phyloP scores from a whole-genome alignment of 2,888 invertebrate genomes.

The Heteromyza rotundicornis region DNA sequence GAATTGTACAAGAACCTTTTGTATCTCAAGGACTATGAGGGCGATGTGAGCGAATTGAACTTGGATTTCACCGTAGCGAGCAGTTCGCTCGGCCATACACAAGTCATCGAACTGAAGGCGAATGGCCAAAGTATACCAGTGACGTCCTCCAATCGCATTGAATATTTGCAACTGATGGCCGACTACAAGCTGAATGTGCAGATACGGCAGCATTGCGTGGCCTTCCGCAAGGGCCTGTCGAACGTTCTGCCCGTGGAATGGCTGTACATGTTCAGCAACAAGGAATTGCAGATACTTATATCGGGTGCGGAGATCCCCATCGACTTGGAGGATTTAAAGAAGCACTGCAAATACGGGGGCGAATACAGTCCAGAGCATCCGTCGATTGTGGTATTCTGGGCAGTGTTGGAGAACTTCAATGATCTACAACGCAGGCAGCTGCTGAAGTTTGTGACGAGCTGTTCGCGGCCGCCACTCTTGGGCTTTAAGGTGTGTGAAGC shows the following conservation, averaged over 20 bases:
- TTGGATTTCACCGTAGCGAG: constrained; percentile 92
- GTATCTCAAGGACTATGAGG: constrained; percentile 82
- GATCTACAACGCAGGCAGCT: constrained; percentile 85
- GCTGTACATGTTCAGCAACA: constrained; percentile 92
- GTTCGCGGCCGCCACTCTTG: constrained; percentile 93
- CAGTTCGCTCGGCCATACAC: constrained; percentile 88
- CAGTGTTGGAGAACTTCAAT: constrained; percentile 80
- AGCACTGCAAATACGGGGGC: constrained; percentile 87
- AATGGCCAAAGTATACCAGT: constrained; percentile 90
- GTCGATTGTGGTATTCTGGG: constrained; percentile 89
- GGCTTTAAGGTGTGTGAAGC: constrained; percentile 91
- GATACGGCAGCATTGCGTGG: constrained; percentile 82
- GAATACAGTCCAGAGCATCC: constrained; percentile 84
- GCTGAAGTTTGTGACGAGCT: constrained; percentile 97
- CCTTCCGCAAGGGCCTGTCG: constrained; percentile 88
- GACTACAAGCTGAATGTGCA: constrained; percentile 95
- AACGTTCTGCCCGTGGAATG: constrained; percentile 91
- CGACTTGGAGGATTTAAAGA: constrained; percentile 85
- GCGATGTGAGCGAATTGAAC: constrained; percentile 86
- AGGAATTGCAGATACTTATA: constrained; percentile 95
- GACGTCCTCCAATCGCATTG: constrained; percentile 89
- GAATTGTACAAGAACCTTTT: constrained; percentile 89
- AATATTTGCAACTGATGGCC: constrained; percentile 95
- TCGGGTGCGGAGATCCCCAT: constrained; percentile 95
- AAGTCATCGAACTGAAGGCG: constrained; percentile 89